phyloP scores from a whole-genome alignment of 1,140 invertebrate species.

The Radopholus similis region DNA sequence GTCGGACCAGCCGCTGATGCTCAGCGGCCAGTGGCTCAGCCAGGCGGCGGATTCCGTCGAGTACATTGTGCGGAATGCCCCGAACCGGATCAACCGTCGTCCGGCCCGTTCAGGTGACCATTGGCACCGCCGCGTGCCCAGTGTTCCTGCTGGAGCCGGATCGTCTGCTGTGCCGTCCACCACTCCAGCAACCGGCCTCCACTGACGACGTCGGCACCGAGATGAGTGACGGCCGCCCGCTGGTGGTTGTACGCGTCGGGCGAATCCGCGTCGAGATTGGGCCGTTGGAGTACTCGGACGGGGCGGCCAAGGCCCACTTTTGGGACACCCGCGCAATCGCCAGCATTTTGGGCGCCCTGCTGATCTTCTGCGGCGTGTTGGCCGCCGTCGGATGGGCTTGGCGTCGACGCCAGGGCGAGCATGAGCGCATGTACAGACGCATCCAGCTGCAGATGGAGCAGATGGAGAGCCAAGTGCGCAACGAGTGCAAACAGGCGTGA shows the following conservation, averaged over 20 bases:
- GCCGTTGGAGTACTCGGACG: conserved; percentile 72
- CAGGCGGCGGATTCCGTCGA: conserved; percentile 46
- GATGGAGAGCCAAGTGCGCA: conserved; percentile 91
- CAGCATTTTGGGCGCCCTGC: conserved; percentile 61
- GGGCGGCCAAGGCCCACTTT: conserved; percentile 62
- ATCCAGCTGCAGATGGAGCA: conserved; percentile 99
- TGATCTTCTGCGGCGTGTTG: conserved; percentile 10
- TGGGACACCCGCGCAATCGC: background rate
- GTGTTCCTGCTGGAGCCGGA: conserved; percentile 77
- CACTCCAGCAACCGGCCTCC: conserved; percentile 70
- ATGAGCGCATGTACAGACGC: conserved; percentile 62
- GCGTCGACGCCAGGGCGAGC: conserved; percentile 36
- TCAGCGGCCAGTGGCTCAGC: conserved; percentile 68
- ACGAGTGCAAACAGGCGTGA: conserved; percentile 72
- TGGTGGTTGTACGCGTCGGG: conserved; percentile 80
- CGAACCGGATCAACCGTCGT: conserved; percentile 62
- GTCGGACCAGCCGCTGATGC: conserved; percentile 88
- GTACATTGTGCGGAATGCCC: conserved; percentile 32
- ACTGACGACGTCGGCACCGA: conserved; percentile 79
- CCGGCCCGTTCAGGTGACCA: conserved; percentile 83
- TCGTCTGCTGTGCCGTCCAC: conserved; percentile 59
- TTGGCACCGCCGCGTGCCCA: conserved; percentile 84
- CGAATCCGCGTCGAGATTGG: conserved; percentile 78
- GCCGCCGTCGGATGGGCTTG: conserved; percentile 33
- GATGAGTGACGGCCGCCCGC: conserved; percentile 75